Conservation (phyloP, 2,888 invertebrate genomes). For the Spilosoma lubricipeda region DNA sequence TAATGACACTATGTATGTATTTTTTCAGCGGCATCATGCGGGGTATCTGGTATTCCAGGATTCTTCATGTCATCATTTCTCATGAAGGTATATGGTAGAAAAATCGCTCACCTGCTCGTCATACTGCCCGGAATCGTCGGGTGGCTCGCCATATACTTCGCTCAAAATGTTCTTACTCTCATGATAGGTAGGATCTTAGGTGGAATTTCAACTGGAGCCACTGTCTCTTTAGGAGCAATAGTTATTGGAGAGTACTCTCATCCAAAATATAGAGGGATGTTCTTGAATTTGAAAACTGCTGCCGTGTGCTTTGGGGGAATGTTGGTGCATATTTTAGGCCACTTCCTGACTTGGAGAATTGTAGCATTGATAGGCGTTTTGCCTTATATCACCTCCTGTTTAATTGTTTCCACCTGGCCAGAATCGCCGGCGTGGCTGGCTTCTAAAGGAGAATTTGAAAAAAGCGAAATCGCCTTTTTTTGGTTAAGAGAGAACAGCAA, state of each 20-base stretch:
- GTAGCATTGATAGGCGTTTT: constrained; percentile 57
- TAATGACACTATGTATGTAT: not conserved
- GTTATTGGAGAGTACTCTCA: constrained; percentile 70
- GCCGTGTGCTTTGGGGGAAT: constrained; percentile 62
- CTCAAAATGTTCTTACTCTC: constrained; percentile 52
- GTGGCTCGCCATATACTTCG: constrained; percentile 63
- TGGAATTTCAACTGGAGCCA: constrained; percentile 61
- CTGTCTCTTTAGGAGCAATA: constrained; percentile 62
- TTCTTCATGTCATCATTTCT: constrained; percentile 59
- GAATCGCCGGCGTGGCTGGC: constrained; percentile 88
- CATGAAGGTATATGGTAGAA: constrained; percentile 65
- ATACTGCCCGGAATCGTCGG: constrained; percentile 63
- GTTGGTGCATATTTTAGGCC: constrained; percentile 57
- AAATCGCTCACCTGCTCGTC: constrained; percentile 54
- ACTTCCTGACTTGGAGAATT: constrained; percentile 60
- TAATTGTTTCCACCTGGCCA: constrained; percentile 76
- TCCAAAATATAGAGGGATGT: constrained; percentile 68
- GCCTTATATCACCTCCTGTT: constrained; percentile 55
- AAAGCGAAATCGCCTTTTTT: constrained; percentile 80
- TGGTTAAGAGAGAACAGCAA: constrained; percentile 80
- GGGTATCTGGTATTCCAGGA: constrained; percentile 58
- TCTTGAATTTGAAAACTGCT: constrained; percentile 69
- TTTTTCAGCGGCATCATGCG: constrained; percentile 62
- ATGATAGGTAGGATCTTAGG: constrained; percentile 60
- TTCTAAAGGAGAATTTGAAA: constrained; percentile 66